These are phyloP conservation scores for Neopelma chrysocephalum DNA, from an alignment of 2,797 vertebrate genomes.

Conservation along the genomic window DNA sequence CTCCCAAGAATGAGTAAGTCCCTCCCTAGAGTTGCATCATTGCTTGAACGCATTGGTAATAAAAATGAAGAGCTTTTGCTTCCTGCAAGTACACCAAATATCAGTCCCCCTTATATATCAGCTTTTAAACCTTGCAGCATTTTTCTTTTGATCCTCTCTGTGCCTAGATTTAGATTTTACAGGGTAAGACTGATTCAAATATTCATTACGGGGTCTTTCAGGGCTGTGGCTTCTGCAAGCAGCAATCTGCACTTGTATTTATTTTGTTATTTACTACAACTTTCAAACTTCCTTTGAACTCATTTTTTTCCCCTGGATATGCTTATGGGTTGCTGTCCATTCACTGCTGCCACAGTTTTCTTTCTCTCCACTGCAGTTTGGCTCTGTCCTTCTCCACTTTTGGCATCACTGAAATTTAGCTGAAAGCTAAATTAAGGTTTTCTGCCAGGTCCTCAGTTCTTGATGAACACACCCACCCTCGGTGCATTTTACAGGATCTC, in stretches of 20 bases:
- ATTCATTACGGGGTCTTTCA: not conserved
- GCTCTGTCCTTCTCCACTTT: not conserved
- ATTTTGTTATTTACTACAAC: not conserved
- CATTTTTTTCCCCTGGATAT: not conserved
- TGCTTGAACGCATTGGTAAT: not conserved
- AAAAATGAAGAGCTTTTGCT: not conserved
- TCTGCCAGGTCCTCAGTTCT: not conserved
- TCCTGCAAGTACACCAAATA: not conserved
- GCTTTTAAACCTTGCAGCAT: not conserved
- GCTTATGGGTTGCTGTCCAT: not conserved
- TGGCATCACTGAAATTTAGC: not conserved
- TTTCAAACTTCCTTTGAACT: not conserved
- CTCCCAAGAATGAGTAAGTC: not conserved
- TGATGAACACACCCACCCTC: rapidly evolving
- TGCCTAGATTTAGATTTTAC: not conserved
- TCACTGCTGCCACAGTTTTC: not conserved
- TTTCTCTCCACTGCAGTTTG: not conserved
- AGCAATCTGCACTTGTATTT: not conserved
- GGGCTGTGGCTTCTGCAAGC: not conserved
- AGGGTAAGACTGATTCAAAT: not conserved
- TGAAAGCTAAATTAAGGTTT: not conserved
- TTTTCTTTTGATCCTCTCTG: not conserved
- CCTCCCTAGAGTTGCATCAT: not conserved
- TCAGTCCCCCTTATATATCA: not conserved
- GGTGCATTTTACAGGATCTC: not conserved